A percentile compares a stretch with the other conserved stretches of the same genome.
Evolutionary conservation across 2,888 invertebrate species (phyloP).

Genomic region (Cheilosia scutellata): DNA sequence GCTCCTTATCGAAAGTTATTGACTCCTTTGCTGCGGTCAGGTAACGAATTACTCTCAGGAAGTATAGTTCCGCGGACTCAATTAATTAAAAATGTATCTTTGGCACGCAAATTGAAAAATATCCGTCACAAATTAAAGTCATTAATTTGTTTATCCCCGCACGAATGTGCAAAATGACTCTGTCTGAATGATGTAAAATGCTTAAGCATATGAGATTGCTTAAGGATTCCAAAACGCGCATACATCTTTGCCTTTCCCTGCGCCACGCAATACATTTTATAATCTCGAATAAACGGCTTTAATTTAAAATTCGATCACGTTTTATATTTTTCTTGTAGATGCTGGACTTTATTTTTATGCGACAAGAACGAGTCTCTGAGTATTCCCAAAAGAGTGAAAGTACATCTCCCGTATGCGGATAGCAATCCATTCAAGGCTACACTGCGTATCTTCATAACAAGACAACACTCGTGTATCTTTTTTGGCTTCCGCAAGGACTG

Average conservation of each 20-base stretch:
- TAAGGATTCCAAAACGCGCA: background rate
- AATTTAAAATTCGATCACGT: constrained; percentile 47
- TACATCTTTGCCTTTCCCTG: background rate
- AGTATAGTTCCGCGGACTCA: background rate
- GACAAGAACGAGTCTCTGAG: background rate
- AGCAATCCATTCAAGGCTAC: constrained; percentile 35
- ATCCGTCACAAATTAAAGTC: constrained; percentile 4
- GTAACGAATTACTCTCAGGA: constrained; percentile 26
- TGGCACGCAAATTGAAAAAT: constrained; percentile 26
- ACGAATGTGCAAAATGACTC: constrained; percentile 3
- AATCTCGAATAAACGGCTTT: constrained; percentile 33
- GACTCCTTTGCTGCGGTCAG: background rate
- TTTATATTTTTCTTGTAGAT: background rate
- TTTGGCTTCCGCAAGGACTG: constrained; percentile 13
- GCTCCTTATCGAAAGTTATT: background rate
- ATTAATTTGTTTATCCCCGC: constrained; percentile 29
- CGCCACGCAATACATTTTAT: background rate
- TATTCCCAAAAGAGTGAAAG: constrained; percentile 27
- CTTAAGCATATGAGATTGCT: background rate
- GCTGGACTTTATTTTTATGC: background rate
- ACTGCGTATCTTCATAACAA: background rate
- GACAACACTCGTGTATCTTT: background rate
- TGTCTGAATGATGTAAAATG: constrained; percentile 5
- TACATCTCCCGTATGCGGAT: background rate
- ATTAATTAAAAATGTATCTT: constrained; percentile 16